A percentile compares a stretch with the other conserved stretches of the same genome.
Evolutionary conservation across 2,113 vertebrate genomes (phyloP).

Genomic region (Tachycineta bicolor): DNA sequence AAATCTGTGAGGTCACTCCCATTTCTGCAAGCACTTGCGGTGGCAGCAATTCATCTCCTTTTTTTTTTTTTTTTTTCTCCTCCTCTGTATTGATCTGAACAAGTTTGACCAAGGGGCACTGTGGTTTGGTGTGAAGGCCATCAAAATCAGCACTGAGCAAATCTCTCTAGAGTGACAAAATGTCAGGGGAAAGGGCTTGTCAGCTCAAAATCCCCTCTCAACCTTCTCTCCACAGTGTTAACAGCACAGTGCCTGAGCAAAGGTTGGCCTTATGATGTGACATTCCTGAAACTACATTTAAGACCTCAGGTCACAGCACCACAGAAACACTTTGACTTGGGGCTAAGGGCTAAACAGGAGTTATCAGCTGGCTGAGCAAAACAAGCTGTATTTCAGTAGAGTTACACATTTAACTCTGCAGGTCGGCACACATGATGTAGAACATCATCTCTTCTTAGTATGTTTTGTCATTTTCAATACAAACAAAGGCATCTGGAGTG

Average conservation of each 20-base stretch:
- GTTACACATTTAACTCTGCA: neutral
- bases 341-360: neutral
- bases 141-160: neutral
- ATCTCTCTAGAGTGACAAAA: neutral
- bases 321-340: fast-evolving
- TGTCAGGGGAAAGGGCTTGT: neutral
- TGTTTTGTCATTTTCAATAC: neutral
- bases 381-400: neutral
- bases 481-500: neutral
- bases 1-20: neutral
- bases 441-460: neutral
- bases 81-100: neutral
- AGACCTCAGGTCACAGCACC: neutral
- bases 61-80: neutral
- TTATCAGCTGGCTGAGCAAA: neutral
- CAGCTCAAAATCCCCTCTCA: neutral
- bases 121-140: neutral
- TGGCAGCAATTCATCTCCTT: neutral
- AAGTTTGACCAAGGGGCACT: neutral
- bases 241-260: neutral
- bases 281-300: neutral
- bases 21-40: neutral
- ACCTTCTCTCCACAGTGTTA: neutral
- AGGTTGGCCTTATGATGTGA: neutral
- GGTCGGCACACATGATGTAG: neutral